Conservation (phyloP, 2,888 invertebrate genomes). For the Chymomyza amoena region DNA sequence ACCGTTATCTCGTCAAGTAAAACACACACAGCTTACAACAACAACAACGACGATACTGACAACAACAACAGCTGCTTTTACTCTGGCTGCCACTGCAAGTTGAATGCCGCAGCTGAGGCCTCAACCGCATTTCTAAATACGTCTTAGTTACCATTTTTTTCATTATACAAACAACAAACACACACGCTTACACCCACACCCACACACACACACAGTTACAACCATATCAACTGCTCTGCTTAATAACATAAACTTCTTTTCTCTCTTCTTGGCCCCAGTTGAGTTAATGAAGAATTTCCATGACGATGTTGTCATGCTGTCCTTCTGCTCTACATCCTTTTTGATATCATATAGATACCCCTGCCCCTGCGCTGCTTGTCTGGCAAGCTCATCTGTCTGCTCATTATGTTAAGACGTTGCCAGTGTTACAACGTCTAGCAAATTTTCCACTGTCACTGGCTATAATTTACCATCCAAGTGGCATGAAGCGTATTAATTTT, state of each 20-base stretch:
- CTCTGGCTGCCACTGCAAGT: slow-evolving; percentile 4
- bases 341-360: slow-evolving; percentile 45
- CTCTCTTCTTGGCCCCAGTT: slow-evolving; percentile 53
- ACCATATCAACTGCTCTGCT: slow-evolving; percentile 23
- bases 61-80: slow-evolving; percentile 35
- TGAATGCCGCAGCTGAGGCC: slow-evolving; percentile 1
- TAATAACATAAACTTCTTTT: slow-evolving; percentile 73
- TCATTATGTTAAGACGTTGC: slow-evolving; percentile 59
- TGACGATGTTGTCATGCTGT: slow-evolving; percentile 52
- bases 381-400: not conserved
- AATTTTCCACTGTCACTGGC: slow-evolving; percentile 44
- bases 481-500: slow-evolving; percentile 50
- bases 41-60: no score
- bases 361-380: slow-evolving; percentile 9
- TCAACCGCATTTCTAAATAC: slow-evolving; percentile 17
- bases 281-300: slow-evolving; percentile 75
- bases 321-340: slow-evolving; percentile 40
- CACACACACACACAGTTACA: not conserved
- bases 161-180: not conserved
- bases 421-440: slow-evolving; percentile 51
- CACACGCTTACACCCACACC: not conserved
- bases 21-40: slow-evolving; percentile 57
- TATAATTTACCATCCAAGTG: slow-evolving; percentile 30
- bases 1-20: slow-evolving; percentile 72
- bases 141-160: slow-evolving; percentile 13